Evolutionary conservation across 1,140 invertebrate species (phyloP).

Genomic region (Drosophila pandora): DNA sequence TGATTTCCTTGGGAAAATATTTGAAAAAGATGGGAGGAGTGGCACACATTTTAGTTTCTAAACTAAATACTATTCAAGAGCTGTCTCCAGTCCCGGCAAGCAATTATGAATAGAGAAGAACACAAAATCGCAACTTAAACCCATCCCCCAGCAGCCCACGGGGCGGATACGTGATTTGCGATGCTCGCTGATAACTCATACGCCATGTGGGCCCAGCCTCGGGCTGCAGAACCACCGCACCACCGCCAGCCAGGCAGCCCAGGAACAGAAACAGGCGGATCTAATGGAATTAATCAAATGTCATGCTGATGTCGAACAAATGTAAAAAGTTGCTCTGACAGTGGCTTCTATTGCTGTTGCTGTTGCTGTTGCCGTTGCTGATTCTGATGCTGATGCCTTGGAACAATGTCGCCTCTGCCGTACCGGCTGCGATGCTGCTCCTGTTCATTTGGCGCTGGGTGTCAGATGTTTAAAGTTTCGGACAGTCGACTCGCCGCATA

Average conservation of each 20-base stretch:
- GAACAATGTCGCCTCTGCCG: not conserved
- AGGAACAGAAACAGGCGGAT: not conserved
- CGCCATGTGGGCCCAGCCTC: slow-evolving; percentile 15
- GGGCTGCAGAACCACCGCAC: slow-evolving; percentile 10
- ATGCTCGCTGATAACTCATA: slow-evolving; percentile 23
- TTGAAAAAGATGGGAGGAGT: too few relatives aligned
- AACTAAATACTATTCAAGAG: too few relatives aligned
- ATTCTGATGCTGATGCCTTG: slow-evolving; percentile 1
- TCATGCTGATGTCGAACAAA: slow-evolving; percentile 67
- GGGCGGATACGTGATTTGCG: slow-evolving; percentile 24
- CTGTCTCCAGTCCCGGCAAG: too few relatives aligned
- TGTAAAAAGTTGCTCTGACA: slow-evolving; percentile 29
- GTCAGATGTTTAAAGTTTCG: slow-evolving; percentile 65
- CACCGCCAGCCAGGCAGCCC: too few relatives aligned
- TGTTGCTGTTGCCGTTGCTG: not conserved
- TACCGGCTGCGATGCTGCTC: not conserved
- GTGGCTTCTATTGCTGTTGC: not conserved
- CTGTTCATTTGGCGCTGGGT: slow-evolving; percentile 55
- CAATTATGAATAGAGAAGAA: not conserved
- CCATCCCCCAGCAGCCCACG: not conserved
- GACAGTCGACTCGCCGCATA: slow-evolving; percentile 40
- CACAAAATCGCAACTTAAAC: not conserved
- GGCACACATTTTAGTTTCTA: too few relatives aligned
- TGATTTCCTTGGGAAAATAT: too few relatives aligned
- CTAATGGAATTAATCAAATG: slow-evolving; percentile 69